These are phyloP conservation scores for Drosophila parvula DNA, from an alignment of 1,140 invertebrate genomes.

Conservation along the genomic window DNA sequence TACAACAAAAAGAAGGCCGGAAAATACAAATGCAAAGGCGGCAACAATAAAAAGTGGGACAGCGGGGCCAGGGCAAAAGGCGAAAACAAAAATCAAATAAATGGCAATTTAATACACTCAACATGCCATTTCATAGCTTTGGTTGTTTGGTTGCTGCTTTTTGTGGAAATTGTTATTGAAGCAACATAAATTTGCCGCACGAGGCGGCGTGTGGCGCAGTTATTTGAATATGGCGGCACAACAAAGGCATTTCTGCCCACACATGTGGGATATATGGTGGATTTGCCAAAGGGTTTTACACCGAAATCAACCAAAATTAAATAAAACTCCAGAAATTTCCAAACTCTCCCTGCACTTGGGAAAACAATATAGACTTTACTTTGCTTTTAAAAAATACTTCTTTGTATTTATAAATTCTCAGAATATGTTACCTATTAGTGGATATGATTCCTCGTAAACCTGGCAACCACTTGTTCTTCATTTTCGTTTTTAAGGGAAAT, in stretches of 20 bases:
- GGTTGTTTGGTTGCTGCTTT: slow-evolving; percentile 32
- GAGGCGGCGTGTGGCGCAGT: slow-evolving; percentile 62
- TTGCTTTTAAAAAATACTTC: background rate
- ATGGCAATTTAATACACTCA: slow-evolving; percentile 81
- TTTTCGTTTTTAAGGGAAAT: background rate
- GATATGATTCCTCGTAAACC: too few relatives aligned
- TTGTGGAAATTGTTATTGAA: slow-evolving; percentile 74
- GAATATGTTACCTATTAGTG: too few relatives aligned
- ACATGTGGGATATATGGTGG: slow-evolving; percentile 25
- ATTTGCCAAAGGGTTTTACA: slow-evolving; percentile 44
- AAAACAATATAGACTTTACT: background rate
- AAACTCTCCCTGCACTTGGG: background rate
- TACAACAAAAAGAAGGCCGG: slow-evolving; percentile 31
- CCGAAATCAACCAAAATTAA: slow-evolving; percentile 56
- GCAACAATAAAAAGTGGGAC: slow-evolving; percentile 47
- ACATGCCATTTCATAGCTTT: slow-evolving; percentile 63
- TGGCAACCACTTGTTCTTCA: too few relatives aligned
- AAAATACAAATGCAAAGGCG: slow-evolving; percentile 15
- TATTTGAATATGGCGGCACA: slow-evolving; percentile 62
- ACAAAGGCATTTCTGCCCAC: slow-evolving; percentile 30
- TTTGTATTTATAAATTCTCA: background rate
- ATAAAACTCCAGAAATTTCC: slow-evolving; percentile 39
- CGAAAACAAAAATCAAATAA: slow-evolving; percentile 78
- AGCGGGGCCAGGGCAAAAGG: slow-evolving; percentile 27
- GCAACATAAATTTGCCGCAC: slow-evolving; percentile 77